phyloP scores from a whole-genome alignment of 2,888 invertebrate genomes.

The Drosophila buzzatii region DNA sequence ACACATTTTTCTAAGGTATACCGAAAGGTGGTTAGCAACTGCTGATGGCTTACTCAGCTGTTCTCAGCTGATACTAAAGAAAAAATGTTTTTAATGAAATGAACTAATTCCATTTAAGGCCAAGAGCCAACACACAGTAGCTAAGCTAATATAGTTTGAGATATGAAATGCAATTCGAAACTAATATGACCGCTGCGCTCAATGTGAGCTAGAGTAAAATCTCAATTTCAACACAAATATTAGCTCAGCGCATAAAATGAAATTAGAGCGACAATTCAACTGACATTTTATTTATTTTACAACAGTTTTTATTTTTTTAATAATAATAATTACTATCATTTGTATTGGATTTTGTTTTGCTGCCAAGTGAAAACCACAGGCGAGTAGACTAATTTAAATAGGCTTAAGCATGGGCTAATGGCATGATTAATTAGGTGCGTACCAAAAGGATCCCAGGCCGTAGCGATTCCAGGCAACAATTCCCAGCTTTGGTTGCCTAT shows the following conservation, averaged over 20 bases:
- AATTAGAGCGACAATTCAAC: slow-evolving; percentile 55
- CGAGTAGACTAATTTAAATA: slow-evolving; percentile 65
- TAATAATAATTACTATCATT: slow-evolving; percentile 16
- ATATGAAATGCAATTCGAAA: slow-evolving; percentile 6
- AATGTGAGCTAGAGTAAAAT: slow-evolving; percentile 1
- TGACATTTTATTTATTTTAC: slow-evolving; percentile 40
- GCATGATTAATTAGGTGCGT: slow-evolving; percentile 44
- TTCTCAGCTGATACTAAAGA: slow-evolving; percentile 1
- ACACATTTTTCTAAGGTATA: background rate
- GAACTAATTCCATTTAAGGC: slow-evolving; percentile 6
- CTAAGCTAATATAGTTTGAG: background rate
- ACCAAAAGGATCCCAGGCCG: slow-evolving; percentile 10
- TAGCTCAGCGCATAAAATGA: slow-evolving; percentile 21
- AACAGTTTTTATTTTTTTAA: slow-evolving; percentile 8
- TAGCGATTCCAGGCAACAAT: slow-evolving; percentile 17
- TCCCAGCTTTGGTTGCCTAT: slow-evolving; percentile 53
- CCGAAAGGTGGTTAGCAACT: slow-evolving; percentile 13
- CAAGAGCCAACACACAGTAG: background rate
- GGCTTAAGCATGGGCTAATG: slow-evolving; percentile 52
- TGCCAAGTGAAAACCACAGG: slow-evolving; percentile 54
- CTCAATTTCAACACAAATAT: slow-evolving; percentile 11
- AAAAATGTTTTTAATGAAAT: background rate
- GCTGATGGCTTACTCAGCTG: slow-evolving; percentile 4
- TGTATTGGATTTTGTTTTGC: slow-evolving; percentile 15
- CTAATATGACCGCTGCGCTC: slow-evolving; percentile 7